Conservation (phyloP, 2,888 invertebrate genomes). For the Autographa pulchrina region DNA sequence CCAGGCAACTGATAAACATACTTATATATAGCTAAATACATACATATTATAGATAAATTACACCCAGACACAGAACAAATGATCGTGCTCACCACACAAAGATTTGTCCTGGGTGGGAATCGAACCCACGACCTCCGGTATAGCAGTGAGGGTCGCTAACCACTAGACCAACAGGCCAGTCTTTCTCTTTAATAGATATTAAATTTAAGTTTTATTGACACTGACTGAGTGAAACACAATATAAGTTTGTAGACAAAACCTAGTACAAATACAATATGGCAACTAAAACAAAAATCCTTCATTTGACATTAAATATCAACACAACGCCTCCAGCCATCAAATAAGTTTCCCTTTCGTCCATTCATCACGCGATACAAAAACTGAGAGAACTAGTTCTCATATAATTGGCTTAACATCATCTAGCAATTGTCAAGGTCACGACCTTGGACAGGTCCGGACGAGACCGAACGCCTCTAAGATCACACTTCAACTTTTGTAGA, state of each 20-base stretch:
- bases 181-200: too few species aligned
- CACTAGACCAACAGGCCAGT: too few species aligned
- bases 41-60: too few species aligned
- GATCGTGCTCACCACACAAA: too few species aligned
- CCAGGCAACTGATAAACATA: too few species aligned
- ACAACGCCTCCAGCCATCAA: conserved; percentile 40
- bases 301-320: conserved; percentile 52
- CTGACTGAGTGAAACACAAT: too few species aligned
- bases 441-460: conserved; percentile 69
- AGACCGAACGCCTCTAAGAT: conserved; percentile 49
- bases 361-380: conserved; percentile 68
- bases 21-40: too few species aligned
- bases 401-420: conserved; percentile 66
- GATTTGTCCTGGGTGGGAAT: too few species aligned
- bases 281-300: conserved; percentile 33
- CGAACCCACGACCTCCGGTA: too few species aligned
- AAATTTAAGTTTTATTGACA: too few species aligned
- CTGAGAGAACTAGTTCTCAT: conserved; percentile 69
- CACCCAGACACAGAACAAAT: too few species aligned
- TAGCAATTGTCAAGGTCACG: conserved; percentile 69
- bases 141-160: too few species aligned
- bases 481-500: conserved; percentile 7
- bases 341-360: conserved; percentile 66
- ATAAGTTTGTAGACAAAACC: not conserved
- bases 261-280: conserved; percentile 13